Percentiles rank a stretch among this genome's conserved stretches.
Conservation (phyloP, 2,888 invertebrate genomes). For the Tetranychus truncatus region DNA sequence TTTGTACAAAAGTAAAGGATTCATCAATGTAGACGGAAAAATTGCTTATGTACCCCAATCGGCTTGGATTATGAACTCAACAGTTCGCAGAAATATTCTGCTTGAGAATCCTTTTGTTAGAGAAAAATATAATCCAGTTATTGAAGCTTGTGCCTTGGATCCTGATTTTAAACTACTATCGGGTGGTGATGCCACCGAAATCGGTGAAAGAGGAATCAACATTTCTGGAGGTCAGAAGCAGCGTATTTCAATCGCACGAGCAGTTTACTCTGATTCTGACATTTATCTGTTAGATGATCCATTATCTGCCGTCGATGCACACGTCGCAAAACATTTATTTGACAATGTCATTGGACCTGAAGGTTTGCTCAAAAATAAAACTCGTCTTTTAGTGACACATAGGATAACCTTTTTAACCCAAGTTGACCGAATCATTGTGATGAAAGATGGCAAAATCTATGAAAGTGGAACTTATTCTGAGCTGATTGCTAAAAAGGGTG, state of each 20-base stretch:
- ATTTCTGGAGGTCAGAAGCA: conserved; percentile 33
- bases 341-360: conserved; percentile 71
- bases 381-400: conserved; percentile 82
- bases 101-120: conserved; percentile 32
- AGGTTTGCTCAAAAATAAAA: conserved; percentile 40
- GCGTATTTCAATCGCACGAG: conserved; percentile 38
- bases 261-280: conserved; percentile 55
- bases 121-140: conserved; percentile 30
- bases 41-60: conserved; percentile 19
- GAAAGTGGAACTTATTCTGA: conserved; percentile 79
- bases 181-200: conserved; percentile 35
- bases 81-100: conserved; percentile 35
- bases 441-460: conserved; percentile 66
- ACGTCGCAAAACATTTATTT: conserved; percentile 93
- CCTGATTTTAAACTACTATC: conserved; percentile 35
- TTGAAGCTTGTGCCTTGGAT: conserved; percentile 36
- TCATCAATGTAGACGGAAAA: conserved; percentile 12
- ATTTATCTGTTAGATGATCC: conserved; percentile 36
- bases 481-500: conserved; percentile 53
- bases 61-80: conserved; percentile 18
- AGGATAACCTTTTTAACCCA: conserved; percentile 77
- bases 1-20: conserved; percentile 27
- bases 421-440: conserved; percentile 70
- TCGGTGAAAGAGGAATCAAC: conserved; percentile 39
- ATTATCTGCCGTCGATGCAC: conserved; percentile 59